Conservation (phyloP, 2,888 invertebrate species). For the Limenitis camilla region DNA sequence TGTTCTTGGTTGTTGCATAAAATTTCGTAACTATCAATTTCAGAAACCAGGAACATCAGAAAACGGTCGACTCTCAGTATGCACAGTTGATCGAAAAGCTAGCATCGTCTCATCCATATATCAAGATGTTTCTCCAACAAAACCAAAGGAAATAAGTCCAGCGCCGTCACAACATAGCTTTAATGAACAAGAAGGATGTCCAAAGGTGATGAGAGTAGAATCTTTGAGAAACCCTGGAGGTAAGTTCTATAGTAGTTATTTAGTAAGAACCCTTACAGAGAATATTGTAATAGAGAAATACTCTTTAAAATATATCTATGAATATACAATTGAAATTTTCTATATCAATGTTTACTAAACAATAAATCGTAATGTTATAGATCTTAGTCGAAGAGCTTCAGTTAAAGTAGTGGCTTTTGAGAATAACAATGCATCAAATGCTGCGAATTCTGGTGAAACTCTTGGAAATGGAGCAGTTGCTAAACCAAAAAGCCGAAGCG, state of each 20-base stretch:
- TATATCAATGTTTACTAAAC: no score
- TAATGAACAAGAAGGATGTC: conserved; percentile 39
- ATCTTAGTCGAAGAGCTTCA: conserved; percentile 58
- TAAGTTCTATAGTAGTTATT: no score
- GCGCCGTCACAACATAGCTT: conserved; percentile 64
- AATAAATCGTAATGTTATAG: conserved; percentile 28
- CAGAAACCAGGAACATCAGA: conserved; percentile 58
- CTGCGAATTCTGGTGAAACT: conserved; percentile 48
- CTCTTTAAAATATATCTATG: no score
- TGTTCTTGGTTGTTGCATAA: no score
- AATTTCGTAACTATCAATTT: conserved; percentile 17
- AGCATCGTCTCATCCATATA: conserved; percentile 65
- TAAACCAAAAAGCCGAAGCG: conserved; percentile 67
- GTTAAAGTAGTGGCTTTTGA: conserved; percentile 62
- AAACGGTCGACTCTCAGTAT: conserved; percentile 64
- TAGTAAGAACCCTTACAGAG: no score
- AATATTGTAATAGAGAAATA: no score
- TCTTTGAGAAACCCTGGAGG: conserved; percentile 47
- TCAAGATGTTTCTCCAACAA: conserved; percentile 62
- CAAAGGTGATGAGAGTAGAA: conserved; percentile 50
- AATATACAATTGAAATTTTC: no score
- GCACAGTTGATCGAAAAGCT: conserved; percentile 62
- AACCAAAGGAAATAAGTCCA: conserved; percentile 53
- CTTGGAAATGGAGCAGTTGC: conserved; percentile 46
- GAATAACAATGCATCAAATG: conserved; percentile 41